Conservation (phyloP, 1,140 invertebrate genomes). For the Drosophila sturtevanti region DNA sequence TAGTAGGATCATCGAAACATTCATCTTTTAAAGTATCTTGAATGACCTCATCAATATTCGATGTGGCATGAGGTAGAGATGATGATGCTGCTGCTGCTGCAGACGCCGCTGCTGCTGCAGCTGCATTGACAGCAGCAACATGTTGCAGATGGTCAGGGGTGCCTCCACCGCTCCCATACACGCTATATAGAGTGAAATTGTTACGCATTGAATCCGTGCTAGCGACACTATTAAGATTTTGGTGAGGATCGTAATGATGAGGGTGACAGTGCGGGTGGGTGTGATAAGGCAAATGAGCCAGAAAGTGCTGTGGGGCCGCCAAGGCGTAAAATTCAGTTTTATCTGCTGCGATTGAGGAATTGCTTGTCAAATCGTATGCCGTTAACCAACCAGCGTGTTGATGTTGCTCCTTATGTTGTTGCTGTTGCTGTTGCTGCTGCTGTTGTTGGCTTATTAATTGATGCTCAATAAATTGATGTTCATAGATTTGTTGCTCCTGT, state of each 20-base stretch:
- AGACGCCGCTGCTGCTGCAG: conserved; percentile 50
- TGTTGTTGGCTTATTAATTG: conserved; percentile 25
- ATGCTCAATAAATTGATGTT: conserved; percentile 15
- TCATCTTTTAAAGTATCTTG: conserved; percentile 81
- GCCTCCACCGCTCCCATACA: conserved; percentile 47
- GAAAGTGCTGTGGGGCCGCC: conserved; percentile 57
- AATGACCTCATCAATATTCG: conserved; percentile 79
- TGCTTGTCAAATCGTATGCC: conserved; percentile 60
- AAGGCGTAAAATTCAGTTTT: conserved; percentile 54
- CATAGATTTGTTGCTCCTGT: conserved; percentile 40
- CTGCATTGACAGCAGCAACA: conserved; percentile 40
- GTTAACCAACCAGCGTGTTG: conserved; percentile 36
- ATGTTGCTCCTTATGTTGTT: conserved; percentile 45
- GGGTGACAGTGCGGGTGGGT: conserved; percentile 34
- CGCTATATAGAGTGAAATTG: conserved; percentile 69
- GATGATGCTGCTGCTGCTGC: conserved; percentile 28
- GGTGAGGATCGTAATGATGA: conserved; percentile 56
- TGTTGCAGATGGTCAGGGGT: conserved; percentile 53
- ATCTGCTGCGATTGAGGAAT: conserved; percentile 46
- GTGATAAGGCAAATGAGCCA: conserved; percentile 54
- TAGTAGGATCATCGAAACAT: conserved; percentile 67
- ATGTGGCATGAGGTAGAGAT: conserved; percentile 16
- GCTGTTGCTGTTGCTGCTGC: conserved; percentile 45
- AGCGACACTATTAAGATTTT: conserved; percentile 30
- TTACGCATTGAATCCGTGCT: conserved; percentile 78